A percentile compares a stretch with the other conserved stretches of the same genome.
phyloP scores from a whole-genome alignment of 2,888 invertebrate species.

The Tiliacea citrago region DNA sequence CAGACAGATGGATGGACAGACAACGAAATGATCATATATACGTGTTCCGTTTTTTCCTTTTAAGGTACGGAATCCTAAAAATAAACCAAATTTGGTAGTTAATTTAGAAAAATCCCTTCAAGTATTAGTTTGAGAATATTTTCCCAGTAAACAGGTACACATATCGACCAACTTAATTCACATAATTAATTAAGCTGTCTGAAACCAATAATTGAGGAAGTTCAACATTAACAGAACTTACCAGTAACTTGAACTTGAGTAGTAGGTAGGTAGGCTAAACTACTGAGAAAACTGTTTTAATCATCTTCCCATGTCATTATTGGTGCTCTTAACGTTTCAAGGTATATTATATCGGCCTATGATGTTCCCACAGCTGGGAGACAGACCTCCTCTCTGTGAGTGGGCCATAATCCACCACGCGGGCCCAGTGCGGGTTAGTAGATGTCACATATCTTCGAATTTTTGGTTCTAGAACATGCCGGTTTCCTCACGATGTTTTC shows the following conservation, averaged over 20 bases:
- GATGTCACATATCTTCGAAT: too few species aligned
- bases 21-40: too few species aligned
- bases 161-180: conserved; percentile 28
- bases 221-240: conserved; percentile 33
- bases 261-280: conserved; percentile 12
- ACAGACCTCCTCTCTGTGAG: too few species aligned
- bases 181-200: conserved; percentile 33
- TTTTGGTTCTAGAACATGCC: too few species aligned
- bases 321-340: conserved; percentile 5
- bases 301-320: conserved; percentile 40
- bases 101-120: background rate
- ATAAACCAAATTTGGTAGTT: too few species aligned
- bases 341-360: background rate
- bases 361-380: too few species aligned
- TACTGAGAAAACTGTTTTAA: conserved; percentile 39
- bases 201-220: conserved; percentile 54
- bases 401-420: too few species aligned
- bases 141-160: conserved; percentile 24
- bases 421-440: too few species aligned
- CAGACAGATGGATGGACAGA: too few species aligned
- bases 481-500: too few species aligned
- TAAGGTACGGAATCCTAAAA: too few species aligned
- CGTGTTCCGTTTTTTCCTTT: too few species aligned
- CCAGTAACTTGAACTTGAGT: conserved; percentile 9
- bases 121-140: background rate